These are phyloP conservation scores for Potorous gilbertii DNA, from an alignment of 2,797 vertebrate genomes.

Conservation along the genomic window DNA sequence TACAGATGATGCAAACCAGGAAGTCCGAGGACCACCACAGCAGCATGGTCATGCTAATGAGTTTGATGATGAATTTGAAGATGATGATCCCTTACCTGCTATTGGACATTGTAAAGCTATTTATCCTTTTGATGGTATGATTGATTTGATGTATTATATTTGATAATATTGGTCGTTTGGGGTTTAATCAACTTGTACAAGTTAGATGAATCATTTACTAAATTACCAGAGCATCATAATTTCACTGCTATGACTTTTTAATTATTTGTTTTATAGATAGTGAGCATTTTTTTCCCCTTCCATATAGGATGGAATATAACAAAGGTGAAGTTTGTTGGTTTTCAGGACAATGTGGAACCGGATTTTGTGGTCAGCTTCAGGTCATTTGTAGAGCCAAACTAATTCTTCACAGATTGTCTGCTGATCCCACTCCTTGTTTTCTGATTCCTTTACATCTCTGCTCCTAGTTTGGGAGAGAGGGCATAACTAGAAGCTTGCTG, in stretches of 20 bases:
- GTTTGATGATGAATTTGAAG: constrained; percentile 98
- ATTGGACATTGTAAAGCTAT: constrained; percentile 99
- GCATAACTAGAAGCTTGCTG: background rate
- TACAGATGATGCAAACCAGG: constrained; percentile 95
- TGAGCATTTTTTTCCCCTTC: constrained; percentile 25
- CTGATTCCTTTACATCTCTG: constrained; percentile 3
- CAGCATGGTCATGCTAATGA: constrained; percentile 89
- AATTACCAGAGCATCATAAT: constrained; percentile 53
- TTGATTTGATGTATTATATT: constrained; percentile 53
- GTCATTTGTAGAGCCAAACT: background rate
- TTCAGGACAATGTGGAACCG: background rate
- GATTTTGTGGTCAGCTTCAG: background rate
- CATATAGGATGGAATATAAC: background rate
- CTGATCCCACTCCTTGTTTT: background rate
- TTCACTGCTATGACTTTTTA: constrained; percentile 51
- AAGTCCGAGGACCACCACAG: constrained; percentile 91
- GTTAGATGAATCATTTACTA: constrained; percentile 27
- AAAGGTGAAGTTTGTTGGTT: constrained; percentile 27
- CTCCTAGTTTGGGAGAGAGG: constrained; percentile 9
- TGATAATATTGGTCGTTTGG: constrained; percentile 39
- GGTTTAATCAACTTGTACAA: constrained; percentile 18
- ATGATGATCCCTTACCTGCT: constrained; percentile 96
- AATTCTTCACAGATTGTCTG: background rate
- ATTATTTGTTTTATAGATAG: constrained; percentile 15
- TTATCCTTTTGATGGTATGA: constrained; percentile 95